Base-by-base conservation (phyloP, 2,888 invertebrate genomes). In the Cremastobaeus sp. region DNA sequence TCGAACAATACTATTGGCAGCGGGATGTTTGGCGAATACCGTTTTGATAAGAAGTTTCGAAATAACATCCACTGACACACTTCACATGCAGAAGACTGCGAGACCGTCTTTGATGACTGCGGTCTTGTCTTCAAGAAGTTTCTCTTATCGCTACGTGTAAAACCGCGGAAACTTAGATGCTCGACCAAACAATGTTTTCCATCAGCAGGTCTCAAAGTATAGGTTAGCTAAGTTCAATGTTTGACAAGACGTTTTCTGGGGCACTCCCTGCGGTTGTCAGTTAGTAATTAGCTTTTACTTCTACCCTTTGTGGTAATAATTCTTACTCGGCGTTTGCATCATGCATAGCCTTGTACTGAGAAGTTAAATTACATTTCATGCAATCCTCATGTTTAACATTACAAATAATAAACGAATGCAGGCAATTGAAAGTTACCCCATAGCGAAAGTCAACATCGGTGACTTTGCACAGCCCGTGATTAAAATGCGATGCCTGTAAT, bases 201-300 rank as follows among this genome's bases (percentile, higher is more conserved):
- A 75, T 70, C 70, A 50, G 54, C 59, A 34, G 74, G 17, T 72
- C 54, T 70, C 65, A 73, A 62, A 57, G 74, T 65, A 73, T 72
- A 54, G 70, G 70, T 76, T 60, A 55, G 55, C 69, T 66, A 78
- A 77, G 69, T 78, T 79, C 68, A 72, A 41, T 69, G 73, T 80
- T 78, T 78, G 77, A 78, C 78, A 74, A 79, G 80, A 79, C 77
- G 73, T 77, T 78, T 77, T 78, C 75, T 68, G 68, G 59, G 76
- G 77, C 76, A 74, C 65, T 59, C 76, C 71, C 76, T 80, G 77
- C 65, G 72, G 74, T 76, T 78, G 81, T 80, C 78, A 79, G 77
- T 78, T 77, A 66, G 75, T 81, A 80, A 81, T 80, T 80, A 81
- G 79, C 78, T 77, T 74, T 72, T 65, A 77, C 74, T 76, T 76